Evolutionary conservation across 30 jellyfish, hydroid and myxozoan species (phyloP).

Genomic region (Cassiopea andromeda): DNA sequence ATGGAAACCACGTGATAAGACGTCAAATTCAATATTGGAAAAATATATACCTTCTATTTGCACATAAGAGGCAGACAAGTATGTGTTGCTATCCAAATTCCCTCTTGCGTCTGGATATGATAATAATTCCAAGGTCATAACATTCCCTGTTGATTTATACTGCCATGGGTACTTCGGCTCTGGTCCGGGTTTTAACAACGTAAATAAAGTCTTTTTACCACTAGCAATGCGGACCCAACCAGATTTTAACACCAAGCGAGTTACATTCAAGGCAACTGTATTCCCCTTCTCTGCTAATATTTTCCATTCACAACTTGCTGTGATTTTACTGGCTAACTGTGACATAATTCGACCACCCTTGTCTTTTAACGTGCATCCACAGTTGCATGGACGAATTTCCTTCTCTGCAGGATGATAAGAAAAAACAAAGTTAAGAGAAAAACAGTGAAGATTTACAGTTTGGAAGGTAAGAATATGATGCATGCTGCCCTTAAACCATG

Average conservation of each 20-base stretch:
- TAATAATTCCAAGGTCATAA: constrained; percentile 60
- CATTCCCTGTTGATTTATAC: constrained; percentile 59
- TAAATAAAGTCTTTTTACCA: constrained; percentile 57
- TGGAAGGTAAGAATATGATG: background rate
- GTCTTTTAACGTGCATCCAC: constrained; percentile 73
- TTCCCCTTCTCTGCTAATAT: constrained; percentile 62
- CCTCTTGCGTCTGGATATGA: constrained; percentile 70
- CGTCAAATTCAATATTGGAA: background rate
- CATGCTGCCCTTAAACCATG: no score
- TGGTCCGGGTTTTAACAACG: constrained; percentile 69
- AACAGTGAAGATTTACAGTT: no score
- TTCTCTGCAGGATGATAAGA: constrained; percentile 2
- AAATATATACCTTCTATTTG: constrained; percentile 20
- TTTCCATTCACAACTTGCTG: constrained; percentile 81
- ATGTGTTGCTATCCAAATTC: constrained; percentile 10
- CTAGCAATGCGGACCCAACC: constrained; percentile 78
- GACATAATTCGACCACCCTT: constrained; percentile 69
- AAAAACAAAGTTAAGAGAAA: no score
- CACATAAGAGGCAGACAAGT: constrained; percentile 29
- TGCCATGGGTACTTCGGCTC: constrained; percentile 70
- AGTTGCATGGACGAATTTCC: constrained; percentile 69
- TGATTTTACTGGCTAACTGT: constrained; percentile 52
- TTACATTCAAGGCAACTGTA: constrained; percentile 57
- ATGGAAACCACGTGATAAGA: no score
- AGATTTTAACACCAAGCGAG: constrained; percentile 51